Conservation (phyloP, 2,888 invertebrate genomes). For the Corythucha ciliata region DNA sequence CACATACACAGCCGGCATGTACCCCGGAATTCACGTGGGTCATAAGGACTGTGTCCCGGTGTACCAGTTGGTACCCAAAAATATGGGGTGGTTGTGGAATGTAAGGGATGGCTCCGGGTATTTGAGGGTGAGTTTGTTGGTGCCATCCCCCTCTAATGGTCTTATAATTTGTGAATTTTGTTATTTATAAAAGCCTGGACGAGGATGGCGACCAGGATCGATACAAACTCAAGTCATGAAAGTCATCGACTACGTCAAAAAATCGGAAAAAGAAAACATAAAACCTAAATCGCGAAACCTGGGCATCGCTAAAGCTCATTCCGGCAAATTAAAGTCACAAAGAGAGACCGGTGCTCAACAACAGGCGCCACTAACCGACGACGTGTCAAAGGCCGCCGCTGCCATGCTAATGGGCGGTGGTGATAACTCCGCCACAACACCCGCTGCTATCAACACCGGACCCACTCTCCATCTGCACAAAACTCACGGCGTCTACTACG, state of each 20-base stretch:
- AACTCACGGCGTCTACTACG: constrained; percentile 22
- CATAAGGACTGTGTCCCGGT: constrained; percentile 27
- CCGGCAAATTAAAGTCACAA: too few relatives aligned
- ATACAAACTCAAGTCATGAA: constrained; percentile 22
- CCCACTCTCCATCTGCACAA: constrained; percentile 29
- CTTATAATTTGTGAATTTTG: neutral
- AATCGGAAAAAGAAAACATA: constrained; percentile 2
- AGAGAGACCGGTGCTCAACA: too few relatives aligned
- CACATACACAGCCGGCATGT: constrained; percentile 30
- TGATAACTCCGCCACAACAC: too few relatives aligned
- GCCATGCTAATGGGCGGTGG: too few relatives aligned
- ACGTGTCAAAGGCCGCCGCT: too few relatives aligned
- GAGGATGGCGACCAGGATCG: constrained; percentile 28
- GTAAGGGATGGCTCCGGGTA: constrained; percentile 21
- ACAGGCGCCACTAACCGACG: too few relatives aligned
- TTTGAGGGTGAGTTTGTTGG: constrained; percentile 25
- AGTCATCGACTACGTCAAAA: constrained; percentile 19
- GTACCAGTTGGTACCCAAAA: constrained; percentile 26
- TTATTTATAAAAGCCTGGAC: constrained; percentile 17
- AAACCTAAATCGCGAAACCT: too few relatives aligned
- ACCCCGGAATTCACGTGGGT: constrained; percentile 28
- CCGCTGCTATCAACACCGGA: neutral
- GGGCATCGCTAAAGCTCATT: too few relatives aligned
- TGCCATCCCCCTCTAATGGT: neutral
- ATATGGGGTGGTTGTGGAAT: constrained; percentile 33